Base-by-base conservation (phyloP, 2,888 invertebrate genomes). In the Drosophila quinaria region DNA sequence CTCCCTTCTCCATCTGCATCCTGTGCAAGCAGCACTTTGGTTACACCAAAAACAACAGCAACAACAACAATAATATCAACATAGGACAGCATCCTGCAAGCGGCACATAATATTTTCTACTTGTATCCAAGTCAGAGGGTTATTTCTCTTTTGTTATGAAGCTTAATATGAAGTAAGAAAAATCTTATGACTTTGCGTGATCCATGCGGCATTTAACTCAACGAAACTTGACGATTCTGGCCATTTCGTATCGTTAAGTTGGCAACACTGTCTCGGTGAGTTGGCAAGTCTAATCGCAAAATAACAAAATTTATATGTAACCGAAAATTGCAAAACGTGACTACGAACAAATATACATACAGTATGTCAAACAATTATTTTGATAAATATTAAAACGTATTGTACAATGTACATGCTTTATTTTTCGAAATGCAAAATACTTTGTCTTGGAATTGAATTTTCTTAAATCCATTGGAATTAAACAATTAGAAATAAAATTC, bases 21-120 rank as follows among this genome's bases (percentile, higher is more conserved):
- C 61, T n/a, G 49, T n/a, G 49, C 11, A 58, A 55, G 62, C 74
- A 80, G 59, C 71, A 69, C 62, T 47, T 74, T 60, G 67, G 39
- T 68, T 61, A 65, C 70, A 81, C 58, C 69, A 61, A 75, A 56
- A 79, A 46, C 58, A 69, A 39, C 59, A 68, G 55, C 25, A 25
- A 25, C 58, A 69, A 49, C 50, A 69, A 59, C 56, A 66, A 37
- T 42, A 63, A 55, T 42, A 62, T 64, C 50, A 58, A 55, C 64
- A 52, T 50, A 59, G 55, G 19, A 63, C 56, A 52, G 61, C 67
- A 60, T 76, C 58, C 68, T 72, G 61, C 65, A 70, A 80, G 55
- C 67, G 58, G 71, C 67, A 52, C 67, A 77, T 80, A 71, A 60
- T 71, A 55, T 65, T 46, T 69, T 50, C 47, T 15, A 25, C 25